Conservation (phyloP, 2,113 vertebrate genomes). For the Balaenoptera acutorostrata region DNA sequence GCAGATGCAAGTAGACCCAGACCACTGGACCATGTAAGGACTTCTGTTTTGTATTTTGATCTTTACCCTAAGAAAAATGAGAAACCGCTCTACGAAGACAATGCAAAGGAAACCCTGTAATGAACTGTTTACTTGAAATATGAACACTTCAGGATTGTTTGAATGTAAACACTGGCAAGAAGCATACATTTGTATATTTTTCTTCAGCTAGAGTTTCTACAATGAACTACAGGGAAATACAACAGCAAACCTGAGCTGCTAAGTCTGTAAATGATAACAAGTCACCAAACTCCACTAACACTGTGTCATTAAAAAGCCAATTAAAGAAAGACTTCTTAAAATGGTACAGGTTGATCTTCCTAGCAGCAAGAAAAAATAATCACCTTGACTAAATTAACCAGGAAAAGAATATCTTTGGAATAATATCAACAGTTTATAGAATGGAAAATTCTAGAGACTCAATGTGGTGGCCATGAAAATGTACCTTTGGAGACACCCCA, state of each 20-base stretch:
- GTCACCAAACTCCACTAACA: background rate
- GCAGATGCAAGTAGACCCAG: background rate
- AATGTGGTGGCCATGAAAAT: background rate
- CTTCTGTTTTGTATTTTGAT: background rate
- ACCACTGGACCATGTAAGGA: background rate
- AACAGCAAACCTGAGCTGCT: background rate
- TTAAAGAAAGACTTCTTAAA: background rate
- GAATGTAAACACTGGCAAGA: background rate
- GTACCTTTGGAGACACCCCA: background rate
- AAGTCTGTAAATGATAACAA: background rate
- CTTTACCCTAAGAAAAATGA: background rate
- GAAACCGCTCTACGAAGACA: background rate
- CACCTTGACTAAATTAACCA: background rate
- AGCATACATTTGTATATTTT: background rate
- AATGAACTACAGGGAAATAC: background rate
- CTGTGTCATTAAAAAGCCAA: background rate
- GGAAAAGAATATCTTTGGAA: background rate
- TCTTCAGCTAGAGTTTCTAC: background rate
- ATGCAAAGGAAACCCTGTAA: background rate
- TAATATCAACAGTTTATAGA: background rate
- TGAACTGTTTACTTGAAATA: background rate
- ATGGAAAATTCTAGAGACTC: background rate
- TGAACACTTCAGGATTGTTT: background rate
- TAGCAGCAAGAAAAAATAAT: background rate
- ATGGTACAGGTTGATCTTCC: background rate